Percentiles rank a stretch among this genome's conserved stretches.
These are phyloP conservation scores for Streptopelia turtur DNA, from an alignment of 2,797 vertebrate genomes.

Conservation along the genomic window DNA sequence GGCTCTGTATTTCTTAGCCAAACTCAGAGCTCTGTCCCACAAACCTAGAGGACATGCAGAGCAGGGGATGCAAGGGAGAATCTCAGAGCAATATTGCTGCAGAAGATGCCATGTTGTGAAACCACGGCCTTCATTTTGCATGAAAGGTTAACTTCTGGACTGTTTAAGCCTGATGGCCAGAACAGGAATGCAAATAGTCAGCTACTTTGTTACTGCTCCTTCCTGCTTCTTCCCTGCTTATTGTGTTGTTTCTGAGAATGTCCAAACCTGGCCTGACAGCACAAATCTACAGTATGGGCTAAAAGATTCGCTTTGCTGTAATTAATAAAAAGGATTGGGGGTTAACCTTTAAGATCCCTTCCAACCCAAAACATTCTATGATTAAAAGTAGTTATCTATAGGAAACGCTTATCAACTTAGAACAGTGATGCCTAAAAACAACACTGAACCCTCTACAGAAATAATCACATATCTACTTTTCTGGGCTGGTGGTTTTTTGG, in stretches of 20 bases:
- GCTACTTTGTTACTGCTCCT: not conserved
- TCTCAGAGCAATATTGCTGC: not conserved
- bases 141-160: not conserved
- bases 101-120: not conserved
- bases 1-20: not conserved
- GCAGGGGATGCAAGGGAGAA: not conserved
- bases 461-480: not conserved
- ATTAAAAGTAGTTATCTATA: not conserved
- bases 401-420: not conserved
- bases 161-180: not conserved
- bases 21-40: not conserved
- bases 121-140: not conserved
- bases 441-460: not conserved
- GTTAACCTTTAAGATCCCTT: too few relatives aligned
- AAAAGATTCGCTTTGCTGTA: not conserved
- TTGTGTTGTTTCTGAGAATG: not conserved
- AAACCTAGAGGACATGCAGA: not conserved
- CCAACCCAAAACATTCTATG: too few relatives aligned
- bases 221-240: too few relatives aligned
- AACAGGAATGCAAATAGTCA: not conserved
- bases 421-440: not conserved
- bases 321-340: not conserved
- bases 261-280: not conserved
- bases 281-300: not conserved
- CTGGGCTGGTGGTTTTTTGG: not conserved